These are phyloP conservation scores for Crotalus viridis DNA, from an alignment of 2,113 vertebrate genomes.

Conservation along the genomic window DNA sequence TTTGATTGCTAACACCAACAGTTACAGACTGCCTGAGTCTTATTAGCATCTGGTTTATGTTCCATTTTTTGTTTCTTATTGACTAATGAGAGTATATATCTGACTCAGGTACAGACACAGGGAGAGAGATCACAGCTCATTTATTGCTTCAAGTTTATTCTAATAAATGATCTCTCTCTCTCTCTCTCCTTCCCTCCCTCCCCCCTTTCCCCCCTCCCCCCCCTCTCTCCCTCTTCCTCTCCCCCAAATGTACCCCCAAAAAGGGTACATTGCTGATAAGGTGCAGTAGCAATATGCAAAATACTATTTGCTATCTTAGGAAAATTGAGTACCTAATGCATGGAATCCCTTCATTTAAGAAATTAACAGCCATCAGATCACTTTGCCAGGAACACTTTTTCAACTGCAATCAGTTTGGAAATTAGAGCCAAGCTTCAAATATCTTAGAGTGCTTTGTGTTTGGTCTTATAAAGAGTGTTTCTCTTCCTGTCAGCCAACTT, in stretches of 20 bases:
- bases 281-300: slow-evolving; percentile 4
- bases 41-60: background rate
- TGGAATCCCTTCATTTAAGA: background rate
- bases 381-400: slow-evolving; percentile 18
- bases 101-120: background rate
- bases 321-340: slow-evolving; percentile 17
- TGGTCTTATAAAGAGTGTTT: background rate
- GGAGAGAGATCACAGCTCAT: background rate
- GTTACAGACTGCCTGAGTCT: background rate
- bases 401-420: slow-evolving; percentile 2
- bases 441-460: slow-evolving; percentile 5
- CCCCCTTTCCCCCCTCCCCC: background rate
- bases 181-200: slow-evolving; percentile 26
- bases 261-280: slow-evolving; percentile 12
- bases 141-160: background rate
- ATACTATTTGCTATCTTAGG: background rate
- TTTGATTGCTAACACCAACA: background rate
- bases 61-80: background rate
- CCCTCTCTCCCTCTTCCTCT: background rate
- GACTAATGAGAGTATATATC: background rate
- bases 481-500: slow-evolving; percentile 19
- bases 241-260: background rate
- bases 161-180: slow-evolving; percentile 20
- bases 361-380: slow-evolving; percentile 3
- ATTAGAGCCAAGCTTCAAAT: slow-evolving; percentile 19